These are phyloP conservation scores for Heterodera schachtii DNA, from an alignment of 1,140 invertebrate species.

Conservation along the genomic window DNA sequence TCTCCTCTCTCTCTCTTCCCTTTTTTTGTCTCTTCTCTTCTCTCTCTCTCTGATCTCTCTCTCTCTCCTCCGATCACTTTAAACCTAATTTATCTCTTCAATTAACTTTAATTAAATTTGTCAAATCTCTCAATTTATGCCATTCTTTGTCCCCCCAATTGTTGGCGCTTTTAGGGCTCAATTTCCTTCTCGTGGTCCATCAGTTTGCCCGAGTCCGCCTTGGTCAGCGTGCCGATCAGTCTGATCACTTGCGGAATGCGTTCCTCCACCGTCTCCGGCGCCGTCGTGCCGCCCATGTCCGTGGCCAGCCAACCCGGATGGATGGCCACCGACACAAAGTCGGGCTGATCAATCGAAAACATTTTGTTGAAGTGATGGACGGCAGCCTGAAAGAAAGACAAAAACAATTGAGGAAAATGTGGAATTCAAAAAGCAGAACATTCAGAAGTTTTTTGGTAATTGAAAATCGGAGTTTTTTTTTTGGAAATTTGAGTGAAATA, in stretches of 20 bases:
- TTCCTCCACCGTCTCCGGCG: slow-evolving; percentile 16
- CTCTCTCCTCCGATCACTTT: too few species aligned
- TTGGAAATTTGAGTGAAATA: too few species aligned
- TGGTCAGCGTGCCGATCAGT: slow-evolving; percentile 11
- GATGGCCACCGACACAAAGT: slow-evolving; percentile 25
- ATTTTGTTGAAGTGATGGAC: slow-evolving; percentile 31
- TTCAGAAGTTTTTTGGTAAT: too few species aligned
- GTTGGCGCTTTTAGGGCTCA: not conserved
- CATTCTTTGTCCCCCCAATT: too few species aligned
- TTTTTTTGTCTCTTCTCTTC: too few species aligned
- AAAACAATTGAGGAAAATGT: not conserved
- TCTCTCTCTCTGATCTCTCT: too few species aligned
- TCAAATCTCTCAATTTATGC: too few species aligned
- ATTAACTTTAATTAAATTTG: too few species aligned
- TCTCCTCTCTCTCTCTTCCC: too few species aligned
- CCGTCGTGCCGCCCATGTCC: slow-evolving; percentile 24
- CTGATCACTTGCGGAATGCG: slow-evolving; percentile 6
- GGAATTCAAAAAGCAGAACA: not conserved
- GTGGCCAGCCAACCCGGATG: slow-evolving; percentile 24
- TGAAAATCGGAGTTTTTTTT: too few species aligned
- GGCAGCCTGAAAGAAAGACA: slow-evolving; percentile 22
- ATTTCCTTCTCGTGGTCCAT: slow-evolving; percentile 13
- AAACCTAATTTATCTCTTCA: too few species aligned
- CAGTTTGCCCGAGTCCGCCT: slow-evolving; percentile 21
- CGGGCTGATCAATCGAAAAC: slow-evolving; percentile 12